A percentile compares a stretch with the other conserved stretches of the same genome.
Conservation (phyloP, 2,113 vertebrate species). For the Motacilla tschutschensis region DNA sequence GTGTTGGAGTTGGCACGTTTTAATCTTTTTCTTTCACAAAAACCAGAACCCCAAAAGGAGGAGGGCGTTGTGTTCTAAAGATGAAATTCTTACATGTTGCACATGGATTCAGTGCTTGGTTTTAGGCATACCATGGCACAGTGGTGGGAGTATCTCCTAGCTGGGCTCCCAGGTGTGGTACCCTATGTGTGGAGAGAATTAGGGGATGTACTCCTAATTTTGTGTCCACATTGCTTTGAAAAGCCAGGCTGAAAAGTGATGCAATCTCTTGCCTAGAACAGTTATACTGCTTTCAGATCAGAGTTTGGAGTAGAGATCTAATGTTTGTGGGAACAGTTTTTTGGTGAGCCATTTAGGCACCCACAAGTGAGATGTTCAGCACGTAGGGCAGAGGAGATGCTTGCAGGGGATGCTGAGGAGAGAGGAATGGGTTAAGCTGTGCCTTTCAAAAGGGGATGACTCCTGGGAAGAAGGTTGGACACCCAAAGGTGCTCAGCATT, state of each 20-base stretch:
- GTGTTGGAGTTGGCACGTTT: background rate
- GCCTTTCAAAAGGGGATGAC: background rate
- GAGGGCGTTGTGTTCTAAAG: background rate
- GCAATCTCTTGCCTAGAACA: background rate
- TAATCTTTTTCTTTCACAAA: background rate
- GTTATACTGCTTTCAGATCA: background rate
- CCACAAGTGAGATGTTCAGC: background rate
- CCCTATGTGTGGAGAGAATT: background rate
- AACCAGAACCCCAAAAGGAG: background rate
- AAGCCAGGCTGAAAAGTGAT: background rate
- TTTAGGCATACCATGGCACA: background rate
- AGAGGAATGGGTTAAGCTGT: background rate
- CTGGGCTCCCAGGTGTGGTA: background rate
- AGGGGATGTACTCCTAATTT: background rate
- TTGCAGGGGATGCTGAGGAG: background rate
- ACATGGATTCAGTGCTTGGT: background rate
- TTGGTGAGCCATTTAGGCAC: background rate
- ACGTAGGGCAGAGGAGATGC: background rate
- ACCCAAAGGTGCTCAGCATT: background rate
- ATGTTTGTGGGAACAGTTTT: background rate
- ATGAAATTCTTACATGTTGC: background rate
- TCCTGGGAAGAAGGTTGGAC: background rate
- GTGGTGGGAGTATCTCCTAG: background rate
- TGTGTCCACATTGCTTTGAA: background rate
- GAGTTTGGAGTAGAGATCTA: background rate